phyloP scores from a whole-genome alignment of 2,888 invertebrate species.

The Argyresthia goedartella region DNA sequence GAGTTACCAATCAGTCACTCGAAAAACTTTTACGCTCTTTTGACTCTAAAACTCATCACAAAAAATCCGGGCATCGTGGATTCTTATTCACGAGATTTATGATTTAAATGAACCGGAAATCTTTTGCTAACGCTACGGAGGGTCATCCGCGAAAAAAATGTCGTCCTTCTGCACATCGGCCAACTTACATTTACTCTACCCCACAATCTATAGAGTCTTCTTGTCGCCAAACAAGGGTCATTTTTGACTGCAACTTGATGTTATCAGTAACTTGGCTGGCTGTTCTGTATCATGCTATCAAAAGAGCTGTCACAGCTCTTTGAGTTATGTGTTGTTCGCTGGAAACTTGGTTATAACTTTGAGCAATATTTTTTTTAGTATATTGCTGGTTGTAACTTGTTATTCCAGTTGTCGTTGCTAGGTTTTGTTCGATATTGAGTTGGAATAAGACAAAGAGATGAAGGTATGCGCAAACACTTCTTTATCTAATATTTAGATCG shows the following conservation, averaged over 20 bases:
- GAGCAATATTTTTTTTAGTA: conserved; percentile 3
- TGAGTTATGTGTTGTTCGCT: conserved; percentile 4
- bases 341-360: background rate
- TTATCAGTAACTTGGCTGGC: too few species aligned
- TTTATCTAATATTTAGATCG: too few species aligned
- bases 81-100: conserved; percentile 3
- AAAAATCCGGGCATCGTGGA: background rate
- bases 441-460: background rate
- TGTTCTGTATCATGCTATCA: conserved; percentile 1
- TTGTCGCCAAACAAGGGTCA: background rate
- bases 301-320: conserved; percentile 3
- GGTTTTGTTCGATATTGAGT: background rate
- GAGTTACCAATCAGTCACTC: too few species aligned
- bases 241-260: background rate
- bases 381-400: conserved; percentile 3
- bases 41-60: background rate
- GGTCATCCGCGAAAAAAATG: conserved; percentile 6
- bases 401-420: conserved; percentile 6
- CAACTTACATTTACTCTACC: too few species aligned
- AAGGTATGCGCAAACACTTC: too few species aligned
- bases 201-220: background rate
- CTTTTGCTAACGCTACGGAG: conserved; percentile 2
- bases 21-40: background rate
- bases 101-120: conserved; percentile 8
- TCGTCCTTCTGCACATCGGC: background rate